A percentile compares a stretch with the other conserved stretches of the same genome.
Conservation (phyloP, 1,140 invertebrate genomes). For the Zophobas morio region DNA sequence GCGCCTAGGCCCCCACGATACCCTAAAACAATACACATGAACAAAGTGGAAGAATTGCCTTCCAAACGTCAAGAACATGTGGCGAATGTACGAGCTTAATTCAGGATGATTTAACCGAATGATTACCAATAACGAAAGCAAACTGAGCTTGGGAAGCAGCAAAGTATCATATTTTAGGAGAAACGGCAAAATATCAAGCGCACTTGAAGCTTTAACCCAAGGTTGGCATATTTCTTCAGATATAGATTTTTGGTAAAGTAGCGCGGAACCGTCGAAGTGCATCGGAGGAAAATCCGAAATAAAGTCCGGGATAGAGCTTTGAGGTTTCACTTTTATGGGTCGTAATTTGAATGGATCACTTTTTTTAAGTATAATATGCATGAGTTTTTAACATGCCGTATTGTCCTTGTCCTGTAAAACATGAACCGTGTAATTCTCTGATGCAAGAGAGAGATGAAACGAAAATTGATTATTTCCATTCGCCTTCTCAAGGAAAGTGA, state of each 20-base stretch:
- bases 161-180: background rate
- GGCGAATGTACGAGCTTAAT: no score
- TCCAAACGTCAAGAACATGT: background rate
- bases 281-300: conserved; percentile 1
- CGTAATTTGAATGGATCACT: background rate
- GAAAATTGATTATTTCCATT: conserved; percentile 37
- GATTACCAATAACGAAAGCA: background rate
- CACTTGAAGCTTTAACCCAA: conserved; percentile 29
- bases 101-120: background rate
- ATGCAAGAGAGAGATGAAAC: conserved; percentile 36
- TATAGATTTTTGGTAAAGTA: conserved; percentile 30
- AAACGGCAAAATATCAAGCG: conserved; percentile 5
- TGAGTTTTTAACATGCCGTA: conserved; percentile 28
- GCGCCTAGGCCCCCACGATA: conserved; percentile 69
- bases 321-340: background rate
- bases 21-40: conserved; percentile 61
- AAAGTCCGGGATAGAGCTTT: background rate
- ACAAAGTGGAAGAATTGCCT: background rate
- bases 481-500: conserved; percentile 35
- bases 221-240: conserved; percentile 26
- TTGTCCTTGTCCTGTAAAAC: conserved; percentile 30
- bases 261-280: conserved; percentile 1
- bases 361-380: background rate
- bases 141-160: background rate
- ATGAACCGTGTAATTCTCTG: conserved; percentile 17